A percentile compares a stretch with the other conserved stretches of the same genome.
phyloP scores from a whole-genome alignment of 1,140 invertebrate species.

The Stegodyphus dumicola region DNA sequence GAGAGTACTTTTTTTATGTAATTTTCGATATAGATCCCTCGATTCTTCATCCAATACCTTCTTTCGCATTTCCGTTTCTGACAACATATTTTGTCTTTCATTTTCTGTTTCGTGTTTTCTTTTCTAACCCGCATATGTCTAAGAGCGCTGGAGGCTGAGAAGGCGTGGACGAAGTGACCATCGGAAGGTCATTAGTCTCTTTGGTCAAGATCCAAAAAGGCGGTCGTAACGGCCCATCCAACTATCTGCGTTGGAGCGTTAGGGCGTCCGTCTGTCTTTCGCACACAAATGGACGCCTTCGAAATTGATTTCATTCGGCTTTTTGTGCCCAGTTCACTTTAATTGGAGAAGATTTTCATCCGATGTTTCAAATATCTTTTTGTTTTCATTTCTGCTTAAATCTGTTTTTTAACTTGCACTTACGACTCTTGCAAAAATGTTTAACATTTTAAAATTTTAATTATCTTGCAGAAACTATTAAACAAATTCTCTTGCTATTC shows the following conservation, averaged over 20 bases:
- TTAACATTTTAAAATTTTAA: too few species aligned
- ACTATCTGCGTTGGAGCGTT: slow-evolving; percentile 19
- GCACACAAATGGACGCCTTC: slow-evolving; percentile 41
- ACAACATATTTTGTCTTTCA: slow-evolving; percentile 5
- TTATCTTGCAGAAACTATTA: too few species aligned
- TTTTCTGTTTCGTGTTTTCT: background rate
- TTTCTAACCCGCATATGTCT: slow-evolving; percentile 17
- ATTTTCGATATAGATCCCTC: background rate
- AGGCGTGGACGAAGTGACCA: slow-evolving; percentile 48
- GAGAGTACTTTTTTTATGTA: too few species aligned
- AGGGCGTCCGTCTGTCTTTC: slow-evolving; percentile 48
- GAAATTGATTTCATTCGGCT: slow-evolving; percentile 46
- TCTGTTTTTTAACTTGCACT: too few species aligned
- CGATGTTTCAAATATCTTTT: too few species aligned
- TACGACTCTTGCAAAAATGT: too few species aligned
- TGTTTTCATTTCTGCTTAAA: too few species aligned
- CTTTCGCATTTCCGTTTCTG: slow-evolving; percentile 17
- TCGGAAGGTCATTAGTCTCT: slow-evolving; percentile 55
- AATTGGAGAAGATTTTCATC: too few species aligned
- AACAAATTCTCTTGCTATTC: too few species aligned
- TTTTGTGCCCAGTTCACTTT: too few species aligned
- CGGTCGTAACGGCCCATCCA: slow-evolving; percentile 27
- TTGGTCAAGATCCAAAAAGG: slow-evolving; percentile 59
- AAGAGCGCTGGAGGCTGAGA: slow-evolving; percentile 3
- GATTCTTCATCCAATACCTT: background rate